Conservation (phyloP, 1,140 invertebrate species). For the Vanessa tameamea region DNA sequence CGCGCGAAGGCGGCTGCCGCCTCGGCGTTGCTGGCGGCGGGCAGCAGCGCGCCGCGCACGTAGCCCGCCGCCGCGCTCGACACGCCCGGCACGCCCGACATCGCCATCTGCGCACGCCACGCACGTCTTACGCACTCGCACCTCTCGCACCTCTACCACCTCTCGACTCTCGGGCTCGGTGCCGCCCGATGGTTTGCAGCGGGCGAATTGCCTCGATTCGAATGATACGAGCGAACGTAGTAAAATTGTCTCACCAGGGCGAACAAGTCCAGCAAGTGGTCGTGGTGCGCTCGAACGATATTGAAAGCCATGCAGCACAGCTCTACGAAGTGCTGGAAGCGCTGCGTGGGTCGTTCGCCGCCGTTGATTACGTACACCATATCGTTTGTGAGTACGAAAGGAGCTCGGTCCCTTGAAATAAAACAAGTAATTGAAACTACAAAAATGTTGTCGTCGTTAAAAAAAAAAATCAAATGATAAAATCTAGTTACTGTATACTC, state of each 20-base stretch:
- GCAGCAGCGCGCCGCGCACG: constrained; percentile 94
- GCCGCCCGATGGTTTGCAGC: too few relatives aligned
- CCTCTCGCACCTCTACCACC: too few relatives aligned
- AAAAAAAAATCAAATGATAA: too few relatives aligned
- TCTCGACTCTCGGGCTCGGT: too few relatives aligned
- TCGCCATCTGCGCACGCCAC: constrained; percentile 88
- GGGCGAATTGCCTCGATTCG: too few relatives aligned
- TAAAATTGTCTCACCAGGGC: constrained; percentile 86
- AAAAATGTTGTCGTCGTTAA: too few relatives aligned
- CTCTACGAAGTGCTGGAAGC: constrained; percentile 98
- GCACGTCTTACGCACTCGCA: not conserved
- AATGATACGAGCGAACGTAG: too few relatives aligned
- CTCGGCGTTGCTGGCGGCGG: constrained; percentile 95
- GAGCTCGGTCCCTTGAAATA: constrained; percentile 91
- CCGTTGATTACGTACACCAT: constrained; percentile 99
- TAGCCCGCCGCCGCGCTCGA: constrained; percentile 95
- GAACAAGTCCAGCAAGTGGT: constrained; percentile 95
- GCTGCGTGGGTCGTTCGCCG: constrained; percentile 94
- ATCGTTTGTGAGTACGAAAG: constrained; percentile 98
- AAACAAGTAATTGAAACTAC: not conserved
- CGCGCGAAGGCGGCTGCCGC: constrained; percentile 95
- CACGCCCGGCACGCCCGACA: constrained; percentile 96
- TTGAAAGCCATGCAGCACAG: constrained; percentile 99
- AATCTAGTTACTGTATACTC: too few relatives aligned
- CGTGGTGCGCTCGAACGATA: constrained; percentile 95